A percentile compares a stretch with the other conserved stretches of the same genome.
Conservation (phyloP, 2,888 invertebrate genomes). For the Drosophila birchii region DNA sequence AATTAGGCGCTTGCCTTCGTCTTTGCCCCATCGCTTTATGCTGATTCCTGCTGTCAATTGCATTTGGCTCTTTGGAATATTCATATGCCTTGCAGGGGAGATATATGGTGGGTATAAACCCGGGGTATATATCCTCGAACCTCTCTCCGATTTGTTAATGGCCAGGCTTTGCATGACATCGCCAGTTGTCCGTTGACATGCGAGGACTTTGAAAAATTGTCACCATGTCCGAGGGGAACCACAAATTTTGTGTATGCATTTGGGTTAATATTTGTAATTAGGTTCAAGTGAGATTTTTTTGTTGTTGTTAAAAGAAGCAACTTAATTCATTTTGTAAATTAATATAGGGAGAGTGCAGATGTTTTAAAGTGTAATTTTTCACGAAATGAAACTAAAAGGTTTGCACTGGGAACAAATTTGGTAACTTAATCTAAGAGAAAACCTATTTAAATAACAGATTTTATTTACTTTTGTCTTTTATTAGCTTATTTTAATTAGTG, state of each 20-base stretch:
- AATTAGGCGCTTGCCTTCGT: slow-evolving; percentile 63
- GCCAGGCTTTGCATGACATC: slow-evolving; percentile 28
- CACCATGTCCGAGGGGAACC: background rate
- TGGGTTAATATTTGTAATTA: slow-evolving; percentile 40
- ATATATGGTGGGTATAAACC: slow-evolving; percentile 14
- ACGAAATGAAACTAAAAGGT: background rate
- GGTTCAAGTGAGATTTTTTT: slow-evolving; percentile 12
- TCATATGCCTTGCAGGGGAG: slow-evolving; percentile 47
- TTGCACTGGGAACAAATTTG: background rate
- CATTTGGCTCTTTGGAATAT: slow-evolving; percentile 68
- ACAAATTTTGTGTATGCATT: slow-evolving; percentile 33
- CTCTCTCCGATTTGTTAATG: slow-evolving; percentile 35
- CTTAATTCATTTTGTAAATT: background rate
- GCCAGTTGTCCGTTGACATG: slow-evolving; percentile 46
- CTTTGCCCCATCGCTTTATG: slow-evolving; percentile 32
- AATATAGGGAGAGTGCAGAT: no score
- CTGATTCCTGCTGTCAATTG: slow-evolving; percentile 48
- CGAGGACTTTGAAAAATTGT: slow-evolving; percentile 32
- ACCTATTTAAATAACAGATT: no score
- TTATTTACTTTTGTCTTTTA: no score
- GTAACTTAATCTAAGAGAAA: background rate
- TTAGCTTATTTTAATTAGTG: no score
- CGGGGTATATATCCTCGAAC: background rate
- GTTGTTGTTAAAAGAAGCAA: background rate
- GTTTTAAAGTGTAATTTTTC: background rate